Conservation (phyloP, 2,113 vertebrate genomes). For the Amblyornis subalaris region DNA sequence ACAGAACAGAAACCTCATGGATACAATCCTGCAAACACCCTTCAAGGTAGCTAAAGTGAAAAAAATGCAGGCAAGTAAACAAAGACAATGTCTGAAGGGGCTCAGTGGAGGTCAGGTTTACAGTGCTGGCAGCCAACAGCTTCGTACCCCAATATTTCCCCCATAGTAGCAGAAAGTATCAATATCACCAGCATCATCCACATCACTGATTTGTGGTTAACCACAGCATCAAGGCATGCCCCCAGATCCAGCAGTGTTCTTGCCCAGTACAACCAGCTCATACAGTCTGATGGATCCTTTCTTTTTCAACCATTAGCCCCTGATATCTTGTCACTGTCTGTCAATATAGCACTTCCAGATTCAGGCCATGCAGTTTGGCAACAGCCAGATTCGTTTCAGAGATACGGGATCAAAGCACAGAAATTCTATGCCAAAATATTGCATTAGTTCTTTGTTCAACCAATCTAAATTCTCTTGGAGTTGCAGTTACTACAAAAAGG, state of each 20-base stretch:
- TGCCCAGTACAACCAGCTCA: background rate
- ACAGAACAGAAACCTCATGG: background rate
- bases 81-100: background rate
- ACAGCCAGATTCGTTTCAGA: background rate
- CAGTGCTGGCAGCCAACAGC: background rate
- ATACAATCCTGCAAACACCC: background rate
- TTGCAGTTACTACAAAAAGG: background rate
- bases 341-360: background rate
- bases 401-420: background rate
- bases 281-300: background rate
- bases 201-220: background rate
- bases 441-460: background rate
- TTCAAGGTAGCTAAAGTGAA: background rate
- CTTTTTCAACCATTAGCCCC: background rate
- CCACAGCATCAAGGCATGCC: background rate
- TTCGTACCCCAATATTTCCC: background rate
- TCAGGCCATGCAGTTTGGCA: background rate
- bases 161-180: background rate
- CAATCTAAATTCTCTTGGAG: background rate
- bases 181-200: background rate
- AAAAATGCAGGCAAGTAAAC: background rate
- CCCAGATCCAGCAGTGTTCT: background rate
- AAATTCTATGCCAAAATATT: background rate
- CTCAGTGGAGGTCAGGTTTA: background rate
- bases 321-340: background rate